A percentile compares a stretch with the other conserved stretches of the same genome.
Conservation (phyloP, 2,113 vertebrate species). For the Tenrec ecaudatus region DNA sequence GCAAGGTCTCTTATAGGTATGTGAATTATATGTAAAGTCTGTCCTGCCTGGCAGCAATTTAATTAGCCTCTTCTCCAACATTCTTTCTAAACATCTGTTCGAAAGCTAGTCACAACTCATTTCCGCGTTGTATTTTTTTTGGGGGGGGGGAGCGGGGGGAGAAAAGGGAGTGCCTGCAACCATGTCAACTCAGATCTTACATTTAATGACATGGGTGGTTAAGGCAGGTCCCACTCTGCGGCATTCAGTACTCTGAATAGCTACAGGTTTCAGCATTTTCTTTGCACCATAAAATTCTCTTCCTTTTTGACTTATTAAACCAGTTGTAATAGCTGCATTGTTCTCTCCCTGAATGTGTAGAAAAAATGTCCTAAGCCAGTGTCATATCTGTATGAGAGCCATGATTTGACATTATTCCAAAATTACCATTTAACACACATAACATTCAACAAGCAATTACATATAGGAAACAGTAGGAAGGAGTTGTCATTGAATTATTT, state of each 20-base stretch:
- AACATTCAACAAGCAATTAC: background rate
- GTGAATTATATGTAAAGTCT: background rate
- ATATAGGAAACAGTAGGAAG: background rate
- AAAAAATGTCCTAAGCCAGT: background rate
- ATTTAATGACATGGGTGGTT: too few species aligned
- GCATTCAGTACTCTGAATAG: too few species aligned
- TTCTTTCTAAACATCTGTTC: background rate
- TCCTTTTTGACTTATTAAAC: background rate
- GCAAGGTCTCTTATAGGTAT: too few species aligned
- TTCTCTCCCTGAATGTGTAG: background rate
- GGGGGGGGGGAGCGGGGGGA: too few species aligned
- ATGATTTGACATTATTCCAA: background rate
- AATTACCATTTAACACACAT: background rate
- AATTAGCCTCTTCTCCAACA: background rate
- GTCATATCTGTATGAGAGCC: background rate
- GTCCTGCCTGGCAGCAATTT: background rate
- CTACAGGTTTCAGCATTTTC: background rate
- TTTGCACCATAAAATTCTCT: background rate
- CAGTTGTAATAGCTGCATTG: background rate
- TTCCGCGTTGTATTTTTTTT: background rate
- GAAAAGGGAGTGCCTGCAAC: too few species aligned
- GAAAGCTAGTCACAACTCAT: background rate
- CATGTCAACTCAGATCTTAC: too few species aligned
- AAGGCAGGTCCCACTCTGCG: too few species aligned
- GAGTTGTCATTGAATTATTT: background rate